These are phyloP conservation scores for Caenorhabditis remanei DNA, from an alignment of 1,140 invertebrate genomes.

Conservation along the genomic window DNA sequence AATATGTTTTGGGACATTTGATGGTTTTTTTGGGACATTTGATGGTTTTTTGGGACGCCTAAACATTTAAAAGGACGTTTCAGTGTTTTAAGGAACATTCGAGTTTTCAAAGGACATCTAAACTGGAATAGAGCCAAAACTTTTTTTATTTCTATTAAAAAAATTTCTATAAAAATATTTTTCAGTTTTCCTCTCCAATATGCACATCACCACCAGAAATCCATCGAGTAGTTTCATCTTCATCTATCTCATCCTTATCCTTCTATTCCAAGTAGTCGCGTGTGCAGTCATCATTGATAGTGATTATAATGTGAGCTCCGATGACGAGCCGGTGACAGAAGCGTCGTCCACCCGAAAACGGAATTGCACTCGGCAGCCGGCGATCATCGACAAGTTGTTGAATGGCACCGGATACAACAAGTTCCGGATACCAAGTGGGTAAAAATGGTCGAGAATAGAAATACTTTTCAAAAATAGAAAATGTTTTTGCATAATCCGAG, in stretches of 20 bases:
- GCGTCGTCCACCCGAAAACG: conserved; percentile 40
- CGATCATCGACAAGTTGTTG: conserved; percentile 75
- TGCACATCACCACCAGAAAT: conserved; percentile 11
- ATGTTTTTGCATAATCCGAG: not conserved
- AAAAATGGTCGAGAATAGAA: not conserved
- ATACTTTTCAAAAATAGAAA: no score
- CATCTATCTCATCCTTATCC: conserved; percentile 50
- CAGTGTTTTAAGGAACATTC: no score
- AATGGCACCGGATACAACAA: conserved; percentile 77
- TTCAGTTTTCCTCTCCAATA: not conserved
- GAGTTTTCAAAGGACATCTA: no score
- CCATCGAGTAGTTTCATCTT: conserved; percentile 28
- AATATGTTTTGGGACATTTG: no score
- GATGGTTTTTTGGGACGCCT: no score
- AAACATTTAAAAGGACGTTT: no score
- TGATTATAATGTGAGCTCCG: conserved; percentile 56
- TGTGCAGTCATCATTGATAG: conserved; percentile 46
- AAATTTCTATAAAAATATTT: no score
- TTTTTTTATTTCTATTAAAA: no score
- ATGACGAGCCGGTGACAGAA: conserved; percentile 52
- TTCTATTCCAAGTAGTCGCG: conserved; percentile 53
- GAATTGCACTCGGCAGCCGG: conserved; percentile 72
- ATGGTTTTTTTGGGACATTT: no score
- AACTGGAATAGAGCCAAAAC: no score
- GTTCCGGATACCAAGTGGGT: conserved; percentile 73